Conservation (phyloP, 2,113 vertebrate species). For the Amblyopsis rosae region DNA sequence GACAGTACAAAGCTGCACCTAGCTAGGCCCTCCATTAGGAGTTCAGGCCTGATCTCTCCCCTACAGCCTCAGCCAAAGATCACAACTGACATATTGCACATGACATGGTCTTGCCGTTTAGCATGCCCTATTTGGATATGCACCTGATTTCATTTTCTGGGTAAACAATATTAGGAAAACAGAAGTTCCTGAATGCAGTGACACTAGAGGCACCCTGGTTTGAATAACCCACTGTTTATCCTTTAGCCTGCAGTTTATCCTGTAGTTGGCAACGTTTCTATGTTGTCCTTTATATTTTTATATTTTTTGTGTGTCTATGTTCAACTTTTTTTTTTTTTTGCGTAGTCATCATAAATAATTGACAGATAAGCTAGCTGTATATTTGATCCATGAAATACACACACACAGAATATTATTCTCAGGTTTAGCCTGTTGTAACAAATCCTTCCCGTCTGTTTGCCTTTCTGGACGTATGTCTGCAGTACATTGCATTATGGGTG, state of each 20-base stretch:
- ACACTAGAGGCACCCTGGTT: neutral
- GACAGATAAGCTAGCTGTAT: constrained; percentile 30
- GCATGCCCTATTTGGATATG: constrained; percentile 12
- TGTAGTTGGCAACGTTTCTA: too few relatives aligned
- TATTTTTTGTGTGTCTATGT: neutral
- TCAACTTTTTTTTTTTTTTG: neutral
- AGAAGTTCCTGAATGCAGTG: neutral
- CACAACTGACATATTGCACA: constrained; percentile 16
- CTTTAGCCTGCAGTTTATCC: neutral
- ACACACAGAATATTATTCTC: constrained; percentile 12
- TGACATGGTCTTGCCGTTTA: neutral
- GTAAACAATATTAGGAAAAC: constrained; percentile 1
- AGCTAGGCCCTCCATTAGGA: constrained; percentile 29
- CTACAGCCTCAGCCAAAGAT: neutral
- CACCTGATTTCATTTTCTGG: constrained; percentile 3
- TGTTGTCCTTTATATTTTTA: neutral
- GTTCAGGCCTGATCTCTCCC: constrained; percentile 34
- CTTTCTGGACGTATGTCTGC: neutral
- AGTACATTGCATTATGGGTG: constrained; percentile 37
- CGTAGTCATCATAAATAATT: constrained; percentile 31
- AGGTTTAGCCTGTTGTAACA: neutral
- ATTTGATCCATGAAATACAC: constrained; percentile 33
- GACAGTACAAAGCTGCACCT: constrained; percentile 45
- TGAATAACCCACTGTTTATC: constrained; percentile 1
- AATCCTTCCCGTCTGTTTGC: constrained; percentile 14